Evolutionary conservation across 2,113 vertebrate genomes (phyloP), one percentile per base, ranked within the genome.

Genomic region (Hoplias malabaricus): DNA sequence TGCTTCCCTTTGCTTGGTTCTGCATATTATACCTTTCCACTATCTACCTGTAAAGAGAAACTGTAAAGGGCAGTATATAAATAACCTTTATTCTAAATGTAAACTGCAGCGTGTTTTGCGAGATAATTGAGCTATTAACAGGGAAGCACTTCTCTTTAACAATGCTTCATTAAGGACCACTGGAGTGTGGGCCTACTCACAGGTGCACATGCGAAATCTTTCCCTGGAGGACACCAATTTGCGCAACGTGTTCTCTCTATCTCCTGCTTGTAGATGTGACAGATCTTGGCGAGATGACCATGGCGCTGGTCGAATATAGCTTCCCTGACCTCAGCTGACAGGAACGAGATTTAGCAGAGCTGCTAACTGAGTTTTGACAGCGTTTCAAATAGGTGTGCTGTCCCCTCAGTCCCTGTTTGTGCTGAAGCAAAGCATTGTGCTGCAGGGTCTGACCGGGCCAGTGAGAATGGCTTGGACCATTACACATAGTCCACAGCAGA

Each of bases 331-430:
- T 74, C 16, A 12, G 33, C 42, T 38, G 33, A 43, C 27, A 77
- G 46, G 13, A 69, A 69, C n/a, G 31, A 34, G n/a, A 69, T 61
- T 48, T 34, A n/a, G 46, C 34, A 4, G 19, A n/a, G 31, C 34
- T 33, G 27, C 53, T 77, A 69, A 50, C 46, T 33, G 61, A 43
- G 13, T 81, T 77, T 23, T 25, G 67, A 71, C 56, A 67, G 34
- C 9, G 23, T 77, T 69, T 77, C 29, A 69, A 27, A 77, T 0
- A 25, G 56, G 25, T 34, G n/a, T 36, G 42, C 56, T 62, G 50
- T 57, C 54, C 0, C 31, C 61, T 40, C 29, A 62, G 57, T 71
- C 54, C 48, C 31, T 25, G 61, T 63, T 63, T 71, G 67, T 53
- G 31, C 4, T 0, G 16, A 53, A 31, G 23, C 34, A 57, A 56